Evolutionary conservation across 2,888 invertebrate genomes (phyloP).

Genomic region (Tipula helvola): DNA sequence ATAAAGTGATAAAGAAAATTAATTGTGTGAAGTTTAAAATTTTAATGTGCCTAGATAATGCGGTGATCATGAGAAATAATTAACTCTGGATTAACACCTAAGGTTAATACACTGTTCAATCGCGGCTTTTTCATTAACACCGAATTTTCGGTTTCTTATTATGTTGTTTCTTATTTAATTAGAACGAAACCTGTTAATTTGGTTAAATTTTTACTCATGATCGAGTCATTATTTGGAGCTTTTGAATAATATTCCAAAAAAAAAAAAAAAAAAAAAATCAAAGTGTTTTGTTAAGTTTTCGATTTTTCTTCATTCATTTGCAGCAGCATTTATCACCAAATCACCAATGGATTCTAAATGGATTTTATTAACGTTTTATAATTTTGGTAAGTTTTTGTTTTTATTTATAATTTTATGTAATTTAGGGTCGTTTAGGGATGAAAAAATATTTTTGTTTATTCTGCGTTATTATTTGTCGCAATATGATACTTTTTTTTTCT

Average conservation of each 20-base stretch:
- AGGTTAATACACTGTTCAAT: too few relatives aligned
- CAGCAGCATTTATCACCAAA: neutral
- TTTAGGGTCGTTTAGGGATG: neutral
- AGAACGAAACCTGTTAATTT: neutral
- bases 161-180: neutral
- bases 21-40: neutral
- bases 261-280: neutral
- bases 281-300: constrained; percentile 4
- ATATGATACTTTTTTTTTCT: neutral
- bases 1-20: neutral
- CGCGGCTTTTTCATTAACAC: neutral
- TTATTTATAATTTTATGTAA: neutral
- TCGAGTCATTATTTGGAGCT: neutral
- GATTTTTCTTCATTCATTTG: neutral
- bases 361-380: constrained; percentile 6
- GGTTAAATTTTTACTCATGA: neutral
- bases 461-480: constrained; percentile 1
- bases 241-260: too few relatives aligned
- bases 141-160: neutral
- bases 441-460: neutral
- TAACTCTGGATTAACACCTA: neutral
- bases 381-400: constrained; percentile 8
- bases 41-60: neutral
- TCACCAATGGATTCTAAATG: constrained; percentile 9
- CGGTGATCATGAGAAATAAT: neutral